Evolutionary conservation across 2,797 vertebrate genomes (phyloP).

Genomic region (Gephyroberyx darwinii): DNA sequence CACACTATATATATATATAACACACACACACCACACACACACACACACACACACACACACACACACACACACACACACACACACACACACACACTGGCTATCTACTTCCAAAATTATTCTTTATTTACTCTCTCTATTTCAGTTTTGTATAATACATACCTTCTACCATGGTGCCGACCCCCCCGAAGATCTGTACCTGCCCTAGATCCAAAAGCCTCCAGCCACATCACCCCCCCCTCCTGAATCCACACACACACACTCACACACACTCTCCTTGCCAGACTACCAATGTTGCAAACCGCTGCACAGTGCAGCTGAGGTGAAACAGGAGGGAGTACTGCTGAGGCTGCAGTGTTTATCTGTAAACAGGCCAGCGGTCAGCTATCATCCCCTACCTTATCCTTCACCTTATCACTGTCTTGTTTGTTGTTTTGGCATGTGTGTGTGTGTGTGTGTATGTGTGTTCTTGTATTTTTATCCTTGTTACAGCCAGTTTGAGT

Average conservation of each 20-base stretch:
- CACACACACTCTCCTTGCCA: conserved; percentile 18
- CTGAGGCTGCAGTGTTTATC: conserved; percentile 65
- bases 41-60: conserved; percentile 17
- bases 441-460: neutral
- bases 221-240: conserved; percentile 3
- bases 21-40: conserved; percentile 51
- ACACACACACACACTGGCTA: neutral
- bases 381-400: conserved; percentile 46
- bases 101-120: neutral
- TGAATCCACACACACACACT: neutral
- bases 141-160: neutral
- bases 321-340: conserved; percentile 26
- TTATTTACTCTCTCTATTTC: conserved; percentile 4
- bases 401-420: conserved; percentile 38
- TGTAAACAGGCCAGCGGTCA: conserved; percentile 56
- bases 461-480: conserved; percentile 5
- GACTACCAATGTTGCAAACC: neutral
- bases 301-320: conserved; percentile 11
- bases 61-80: neutral
- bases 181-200: conserved; percentile 16
- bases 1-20: too few relatives aligned
- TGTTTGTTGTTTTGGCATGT: conserved; percentile 27
- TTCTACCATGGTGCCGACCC: conserved; percentile 1
- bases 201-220: conserved; percentile 6
- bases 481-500: neutral